Evolutionary conservation across 1,140 invertebrate genomes (phyloP).

Genomic region (Nylanderia fulva): DNA sequence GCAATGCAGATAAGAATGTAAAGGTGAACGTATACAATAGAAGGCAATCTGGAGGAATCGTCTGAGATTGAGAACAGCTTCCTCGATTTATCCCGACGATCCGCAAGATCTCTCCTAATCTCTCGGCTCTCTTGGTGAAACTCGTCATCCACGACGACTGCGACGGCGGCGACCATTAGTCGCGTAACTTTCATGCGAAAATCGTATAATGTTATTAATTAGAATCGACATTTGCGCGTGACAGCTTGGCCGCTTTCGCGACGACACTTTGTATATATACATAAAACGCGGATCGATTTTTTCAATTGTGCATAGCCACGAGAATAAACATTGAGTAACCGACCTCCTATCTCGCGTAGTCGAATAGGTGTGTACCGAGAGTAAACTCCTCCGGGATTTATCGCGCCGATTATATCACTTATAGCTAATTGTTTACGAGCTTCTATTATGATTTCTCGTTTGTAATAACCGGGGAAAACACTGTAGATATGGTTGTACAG

Average conservation of each 20-base stretch:
- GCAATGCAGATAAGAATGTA: background rate
- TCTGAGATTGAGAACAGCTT: conserved; percentile 7
- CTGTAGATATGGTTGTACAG: background rate
- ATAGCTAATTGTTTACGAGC: conserved; percentile 6
- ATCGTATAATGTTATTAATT: conserved; percentile 34
- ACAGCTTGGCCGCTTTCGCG: background rate
- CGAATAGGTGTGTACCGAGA: too few relatives aligned
- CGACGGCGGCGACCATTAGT: background rate
- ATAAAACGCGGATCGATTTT: background rate
- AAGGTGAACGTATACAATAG: background rate
- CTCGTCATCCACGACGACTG: background rate
- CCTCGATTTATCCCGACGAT: background rate
- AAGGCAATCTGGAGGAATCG: background rate
- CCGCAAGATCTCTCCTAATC: background rate
- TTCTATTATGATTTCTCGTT: background rate
- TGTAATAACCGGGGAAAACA: background rate
- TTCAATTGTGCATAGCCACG: too few relatives aligned
- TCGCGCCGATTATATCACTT: conserved; percentile 9
- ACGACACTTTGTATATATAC: background rate
- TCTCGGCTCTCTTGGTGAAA: conserved; percentile 25
- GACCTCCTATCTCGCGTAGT: background rate
- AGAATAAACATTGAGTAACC: background rate
- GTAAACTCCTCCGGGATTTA: background rate
- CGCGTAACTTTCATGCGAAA: conserved; percentile 23
- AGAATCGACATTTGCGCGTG: background rate